These are phyloP conservation scores for Acrocera orbiculus DNA, from an alignment of 2,888 invertebrate species.

Conservation along the genomic window DNA sequence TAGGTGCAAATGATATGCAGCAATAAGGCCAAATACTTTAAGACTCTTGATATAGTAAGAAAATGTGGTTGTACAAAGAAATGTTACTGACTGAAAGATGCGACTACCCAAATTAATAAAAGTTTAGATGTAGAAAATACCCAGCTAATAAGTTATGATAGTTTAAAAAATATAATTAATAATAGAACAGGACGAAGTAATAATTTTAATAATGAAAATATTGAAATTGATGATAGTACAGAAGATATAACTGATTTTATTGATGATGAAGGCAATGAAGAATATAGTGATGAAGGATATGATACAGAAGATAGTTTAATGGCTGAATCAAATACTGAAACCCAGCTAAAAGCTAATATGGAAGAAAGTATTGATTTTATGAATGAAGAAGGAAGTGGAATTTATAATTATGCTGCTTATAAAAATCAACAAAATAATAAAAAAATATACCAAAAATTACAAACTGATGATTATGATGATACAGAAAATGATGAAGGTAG, in stretches of 20 bases:
- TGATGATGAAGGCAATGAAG: conserved; percentile 15
- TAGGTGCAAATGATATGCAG: conserved; percentile 80
- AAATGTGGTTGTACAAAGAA: conserved; percentile 92
- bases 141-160: conserved; percentile 20
- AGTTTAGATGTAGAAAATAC: conserved; percentile 29
- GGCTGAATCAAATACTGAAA: conserved; percentile 27
- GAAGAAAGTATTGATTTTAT: conserved; percentile 22
- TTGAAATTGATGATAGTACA: conserved; percentile 14
- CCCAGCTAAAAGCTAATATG: conserved; percentile 18
- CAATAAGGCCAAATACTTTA: conserved; percentile 83
- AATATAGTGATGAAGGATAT: conserved; percentile 12
- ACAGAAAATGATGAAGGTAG: conserved; percentile 17
- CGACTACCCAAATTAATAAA: conserved; percentile 36
- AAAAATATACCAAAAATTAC: conserved; percentile 18
- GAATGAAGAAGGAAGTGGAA: conserved; percentile 25
- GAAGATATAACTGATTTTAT: conserved; percentile 21
- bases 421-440: conserved; percentile 17
- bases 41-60: conserved; percentile 89
- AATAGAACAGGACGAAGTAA: conserved; percentile 17
- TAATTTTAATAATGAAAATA: conserved; percentile 12
- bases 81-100: conserved; percentile 57
- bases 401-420: conserved; percentile 10
- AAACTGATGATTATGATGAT: conserved; percentile 15
- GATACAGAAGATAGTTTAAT: conserved; percentile 13
- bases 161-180: conserved; percentile 16